Evolutionary conservation across 2,797 vertebrate genomes (phyloP), one percentile per base, ranked within the genome.

Genomic region (Martes flavigula): DNA sequence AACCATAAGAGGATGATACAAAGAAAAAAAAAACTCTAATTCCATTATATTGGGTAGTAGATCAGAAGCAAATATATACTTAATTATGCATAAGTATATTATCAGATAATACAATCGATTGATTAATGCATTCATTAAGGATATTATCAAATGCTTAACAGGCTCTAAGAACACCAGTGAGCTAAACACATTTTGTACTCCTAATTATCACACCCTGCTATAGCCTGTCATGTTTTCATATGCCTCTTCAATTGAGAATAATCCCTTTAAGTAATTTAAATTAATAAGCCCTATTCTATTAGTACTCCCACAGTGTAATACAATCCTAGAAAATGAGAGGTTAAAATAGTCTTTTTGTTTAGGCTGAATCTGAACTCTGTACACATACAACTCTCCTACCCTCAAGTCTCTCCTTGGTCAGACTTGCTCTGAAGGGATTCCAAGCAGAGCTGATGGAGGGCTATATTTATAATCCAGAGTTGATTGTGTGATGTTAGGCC

Each of bases 91-190:
- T 82, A 87, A 89, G 25, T 27, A 40, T 92, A 88, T 30, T 72
- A 17, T 94, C 11, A 90, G 48, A 78, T 48, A 90, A 75, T 90
- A 9, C 2, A 91, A 58, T 89, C 46, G 38, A 68, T 86, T 92
- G 38, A 83, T 64, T 48, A 48, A 48, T 48, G 48, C 48, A 48
- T 48, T 48, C 48, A 48, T 48, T 48, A 48, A 82, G 30, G 15
- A 75, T 94, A 75, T 94, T 81, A 81, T 25, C 68, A 64, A 73
- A 81, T 90, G 54, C 54, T 12, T 85, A 43, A 32, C 70, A 88
- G 38, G 5, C 73, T 86, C 32, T 1, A 20, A 58, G 7, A 72
- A 54, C n/a, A 87, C 7, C 51, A 38, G 4, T 66, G 14, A 95
- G 32, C 2, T n/a, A 73, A 85, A 84, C 13, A 72, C 4, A 46